phyloP scores from a whole-genome alignment of 2,888 invertebrate species.

The Drosophila helvetica region DNA sequence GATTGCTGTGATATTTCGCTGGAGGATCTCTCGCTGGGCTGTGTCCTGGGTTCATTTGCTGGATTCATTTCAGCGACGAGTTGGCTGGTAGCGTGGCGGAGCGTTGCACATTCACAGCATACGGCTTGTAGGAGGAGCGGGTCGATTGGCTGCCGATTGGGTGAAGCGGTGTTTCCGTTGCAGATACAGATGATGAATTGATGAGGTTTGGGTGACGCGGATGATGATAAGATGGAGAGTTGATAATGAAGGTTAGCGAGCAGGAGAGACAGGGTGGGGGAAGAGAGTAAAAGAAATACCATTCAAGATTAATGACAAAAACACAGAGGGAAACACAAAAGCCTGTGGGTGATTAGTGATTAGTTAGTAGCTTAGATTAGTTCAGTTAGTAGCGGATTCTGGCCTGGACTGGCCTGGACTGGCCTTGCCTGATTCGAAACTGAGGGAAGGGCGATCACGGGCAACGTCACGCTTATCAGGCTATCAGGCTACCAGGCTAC shows the following conservation, averaged over 20 bases:
- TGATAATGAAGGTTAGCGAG: conserved; percentile 47
- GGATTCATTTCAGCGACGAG: conserved; percentile 87
- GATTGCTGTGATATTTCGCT: neutral
- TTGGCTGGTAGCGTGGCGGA: conserved; percentile 95
- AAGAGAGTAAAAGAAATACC: conserved; percentile 67
- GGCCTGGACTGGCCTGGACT: neutral
- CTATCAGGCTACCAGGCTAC: conserved; percentile 73
- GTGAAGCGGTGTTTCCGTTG: conserved; percentile 1
- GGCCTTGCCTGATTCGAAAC: neutral
- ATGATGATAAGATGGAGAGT: conserved; percentile 9
- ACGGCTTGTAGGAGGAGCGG: conserved; percentile 84
- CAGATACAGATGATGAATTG: conserved; percentile 13
- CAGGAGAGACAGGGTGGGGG: conserved; percentile 32
- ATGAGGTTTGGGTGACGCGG: conserved; percentile 19
- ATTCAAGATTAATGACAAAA: conserved; percentile 42
- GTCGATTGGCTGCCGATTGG: conserved; percentile 83
- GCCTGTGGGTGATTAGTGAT: neutral
- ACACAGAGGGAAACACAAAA: conserved; percentile 17
- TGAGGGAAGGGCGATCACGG: neutral
- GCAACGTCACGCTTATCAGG: conserved; percentile 26
- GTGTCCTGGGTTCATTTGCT: conserved; percentile 13
- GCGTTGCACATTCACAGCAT: conserved; percentile 87
- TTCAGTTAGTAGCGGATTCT: conserved; percentile 9
- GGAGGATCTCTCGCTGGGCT: conserved; percentile 11
- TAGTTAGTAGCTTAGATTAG: conserved; percentile 1